A percentile compares a stretch with the other conserved stretches of the same genome.
Evolutionary conservation across 2,888 invertebrate species (phyloP).

Genomic region (Diadegma fenestrale): DNA sequence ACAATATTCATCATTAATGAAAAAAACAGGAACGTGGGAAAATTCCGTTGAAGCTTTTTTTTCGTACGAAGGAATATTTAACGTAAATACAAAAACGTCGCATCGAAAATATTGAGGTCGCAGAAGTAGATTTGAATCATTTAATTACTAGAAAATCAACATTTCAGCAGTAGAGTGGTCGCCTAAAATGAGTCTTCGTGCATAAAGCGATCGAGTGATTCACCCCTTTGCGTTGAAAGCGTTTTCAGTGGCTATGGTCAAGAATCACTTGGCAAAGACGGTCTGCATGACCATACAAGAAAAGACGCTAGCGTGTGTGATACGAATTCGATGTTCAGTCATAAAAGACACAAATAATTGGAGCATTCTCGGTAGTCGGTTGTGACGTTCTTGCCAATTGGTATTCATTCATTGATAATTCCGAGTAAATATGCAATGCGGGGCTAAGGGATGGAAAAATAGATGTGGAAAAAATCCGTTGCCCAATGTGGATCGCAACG

Average conservation of each 20-base stretch:
- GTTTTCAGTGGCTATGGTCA: slow-evolving; percentile 24
- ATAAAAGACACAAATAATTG: no score
- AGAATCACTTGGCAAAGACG: slow-evolving; percentile 9
- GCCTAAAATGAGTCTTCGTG: background rate
- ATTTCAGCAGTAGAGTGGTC: background rate
- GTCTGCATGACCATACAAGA: background rate
- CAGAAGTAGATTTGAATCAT: background rate
- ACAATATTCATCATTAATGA: background rate
- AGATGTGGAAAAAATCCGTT: background rate
- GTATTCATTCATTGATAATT: background rate
- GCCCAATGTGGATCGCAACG: slow-evolving; percentile 3
- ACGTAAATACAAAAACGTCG: background rate
- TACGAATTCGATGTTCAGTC: no score
- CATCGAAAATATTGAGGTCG: background rate
- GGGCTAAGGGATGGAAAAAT: background rate
- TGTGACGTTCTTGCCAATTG: background rate
- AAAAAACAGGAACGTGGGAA: background rate
- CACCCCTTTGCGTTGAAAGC: background rate
- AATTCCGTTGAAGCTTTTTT: background rate
- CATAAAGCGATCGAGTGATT: slow-evolving; percentile 19
- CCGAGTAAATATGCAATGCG: background rate
- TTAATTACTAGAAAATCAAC: background rate
- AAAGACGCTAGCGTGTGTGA: background rate
- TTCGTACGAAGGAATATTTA: background rate
- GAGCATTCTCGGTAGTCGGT: background rate